Evolutionary conservation across 2,888 invertebrate species (phyloP), one percentile per base, ranked within the genome.

Genomic region (Phorcus lineatus): DNA sequence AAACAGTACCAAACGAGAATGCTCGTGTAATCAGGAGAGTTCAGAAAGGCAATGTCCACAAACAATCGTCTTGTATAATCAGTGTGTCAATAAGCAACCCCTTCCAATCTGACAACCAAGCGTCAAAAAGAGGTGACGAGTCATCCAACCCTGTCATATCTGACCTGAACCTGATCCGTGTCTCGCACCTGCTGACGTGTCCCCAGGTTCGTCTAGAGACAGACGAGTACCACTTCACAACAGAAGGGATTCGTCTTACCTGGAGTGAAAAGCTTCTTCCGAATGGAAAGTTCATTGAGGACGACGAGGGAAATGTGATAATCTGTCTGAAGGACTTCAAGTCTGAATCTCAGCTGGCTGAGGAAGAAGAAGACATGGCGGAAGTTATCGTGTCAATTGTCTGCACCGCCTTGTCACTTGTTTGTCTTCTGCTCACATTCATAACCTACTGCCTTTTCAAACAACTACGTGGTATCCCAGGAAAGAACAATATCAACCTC

Each of bases 401-500:
- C 53, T 83, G 81, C 22, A 83, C 81, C 36, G 22, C 54, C 0
- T 31, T 83, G 78, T 83, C 85, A 2, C 76, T 85, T 67, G 52
- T 62, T 9, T 81, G 80, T 31, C 81, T 85, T 31, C 19, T 80
- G 16, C 16, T 80, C 28, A 81, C 82, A 6, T 81, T 84, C n/a
- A 4, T 81, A 13, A 80, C 80, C 6, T 85, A 82, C 67, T 77
- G 78, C 11, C 17, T 80, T 11, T 81, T 82, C 74, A 79, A 77
- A 31, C 17, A 74, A 17, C 78, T 87, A 55, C 74, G 86, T 13
- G 81, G 82, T 0, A 81, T 84, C 0, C 84, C 86, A 0, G 86
- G 87, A 7, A 81, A 82, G 53, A 86, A 83, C 78, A 84, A 83
- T 79, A 85, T 87, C 80, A 81, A 80, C 55, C 74, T 85, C 31